phyloP scores from a whole-genome alignment of 1,140 invertebrate genomes.

The Rhynchophorus ferrugineus region DNA sequence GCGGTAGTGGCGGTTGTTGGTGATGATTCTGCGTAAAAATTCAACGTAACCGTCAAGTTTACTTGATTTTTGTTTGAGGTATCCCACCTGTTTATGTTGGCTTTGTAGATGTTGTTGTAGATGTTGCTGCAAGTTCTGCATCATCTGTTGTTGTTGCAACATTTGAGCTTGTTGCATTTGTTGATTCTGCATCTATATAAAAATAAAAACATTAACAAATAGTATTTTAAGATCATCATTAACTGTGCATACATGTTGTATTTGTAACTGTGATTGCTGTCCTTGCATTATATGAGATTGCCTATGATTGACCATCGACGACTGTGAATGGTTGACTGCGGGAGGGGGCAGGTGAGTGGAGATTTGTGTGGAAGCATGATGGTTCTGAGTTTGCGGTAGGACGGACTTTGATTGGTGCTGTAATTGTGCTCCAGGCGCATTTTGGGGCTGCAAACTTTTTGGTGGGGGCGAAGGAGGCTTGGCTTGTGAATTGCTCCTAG shows the following conservation, averaged over 20 bases:
- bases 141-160: constrained; percentile 4
- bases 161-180: constrained; percentile 5
- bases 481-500: background rate
- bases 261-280: background rate
- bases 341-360: no score
- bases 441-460: constrained; percentile 7
- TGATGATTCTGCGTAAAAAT: background rate
- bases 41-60: background rate
- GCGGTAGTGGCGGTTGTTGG: constrained; percentile 17
- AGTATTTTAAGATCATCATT: background rate
- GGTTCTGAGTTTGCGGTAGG: constrained; percentile 3
- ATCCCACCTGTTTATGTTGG: constrained; percentile 7
- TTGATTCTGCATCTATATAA: constrained; percentile 4
- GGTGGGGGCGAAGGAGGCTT: constrained; percentile 4
- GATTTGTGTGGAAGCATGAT: no score
- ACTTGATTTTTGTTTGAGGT: constrained; percentile 5
- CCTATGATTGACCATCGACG: background rate
- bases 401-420: constrained; percentile 1
- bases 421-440: constrained; percentile 1
- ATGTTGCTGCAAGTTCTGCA: constrained; percentile 6
- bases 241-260: constrained; percentile 1
- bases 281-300: constrained; percentile 3
- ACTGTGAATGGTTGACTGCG: background rate
- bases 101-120: constrained; percentile 6
- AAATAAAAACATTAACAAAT: background rate